Base-by-base conservation (phyloP, 2,888 invertebrate species). In the Eubasilissa splendida region DNA sequence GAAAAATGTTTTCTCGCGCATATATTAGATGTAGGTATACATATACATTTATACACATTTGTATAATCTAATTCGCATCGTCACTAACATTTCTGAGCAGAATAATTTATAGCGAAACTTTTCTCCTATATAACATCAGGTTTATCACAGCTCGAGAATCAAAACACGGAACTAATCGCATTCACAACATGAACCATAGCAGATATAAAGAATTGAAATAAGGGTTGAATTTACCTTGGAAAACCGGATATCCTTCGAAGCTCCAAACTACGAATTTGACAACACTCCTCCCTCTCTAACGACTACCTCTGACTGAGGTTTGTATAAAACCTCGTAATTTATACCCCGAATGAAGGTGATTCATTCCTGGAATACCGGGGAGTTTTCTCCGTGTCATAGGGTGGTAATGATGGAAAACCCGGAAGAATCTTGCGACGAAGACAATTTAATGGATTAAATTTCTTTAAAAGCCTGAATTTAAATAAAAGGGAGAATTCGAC, bases 271-370 rank as follows among this genome's bases (percentile, higher is more conserved):
- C 50, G 66, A 12, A 14, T 2, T 31, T 33, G 9, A n/a, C 14
- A 12, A 31, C 31, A n/a, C 12, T 12, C 71, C 31, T 56, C 56
- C 8, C 71, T 33, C 10, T n/a, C 31, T 12, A 5, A 5, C n/a
- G 31, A n/a, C 71, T 12, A 7, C 2, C 1, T n/a, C 33, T n/a
- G 12, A 73, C 71, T 73, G 56, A 56, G 42, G 31, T 73, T 31
- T 50, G 33, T 22, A 12, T 7, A 31, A 33, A 56, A 31, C 71
- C 33, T 56, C 33, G 71, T 33, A 73, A 56, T 71, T 56, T 73
- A 73, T 73, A 73, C 71, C 33, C 58, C 12, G 56, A 73, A 58
- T 58, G 56, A 65, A 73, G 58, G 58, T 73, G 71, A 73, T 31
- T 73, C 58, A 73, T 56, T 56, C 58, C 71, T 58, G 71, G 42